Evolutionary conservation across 2,888 invertebrate species (phyloP).

Genomic region (Scrobipalpa atriplicella): DNA sequence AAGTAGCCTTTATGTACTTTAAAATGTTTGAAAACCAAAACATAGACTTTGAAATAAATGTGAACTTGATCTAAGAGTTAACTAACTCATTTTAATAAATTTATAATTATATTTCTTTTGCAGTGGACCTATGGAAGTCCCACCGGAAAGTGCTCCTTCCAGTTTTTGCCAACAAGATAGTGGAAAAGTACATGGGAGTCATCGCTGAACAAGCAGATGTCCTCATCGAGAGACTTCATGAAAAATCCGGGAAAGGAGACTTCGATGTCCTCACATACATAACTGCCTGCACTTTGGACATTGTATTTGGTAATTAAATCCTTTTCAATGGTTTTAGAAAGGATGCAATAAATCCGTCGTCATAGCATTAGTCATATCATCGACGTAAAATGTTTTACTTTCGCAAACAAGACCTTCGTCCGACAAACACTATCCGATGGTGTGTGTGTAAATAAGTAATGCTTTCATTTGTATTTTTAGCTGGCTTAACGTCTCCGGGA

Average conservation of each 20-base stretch:
- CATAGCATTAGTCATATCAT: neutral
- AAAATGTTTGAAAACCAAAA: too few species aligned
- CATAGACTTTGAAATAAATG: too few species aligned
- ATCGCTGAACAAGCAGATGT: constrained; percentile 82
- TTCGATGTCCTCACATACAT: constrained; percentile 81
- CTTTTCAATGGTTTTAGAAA: too few species aligned
- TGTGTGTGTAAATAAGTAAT: too few species aligned
- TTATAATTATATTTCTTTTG: neutral
- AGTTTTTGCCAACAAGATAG: constrained; percentile 85
- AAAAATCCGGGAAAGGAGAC: constrained; percentile 54
- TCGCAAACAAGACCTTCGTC: too few species aligned
- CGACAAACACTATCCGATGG: too few species aligned
- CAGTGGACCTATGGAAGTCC: constrained; percentile 83
- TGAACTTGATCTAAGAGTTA: too few species aligned
- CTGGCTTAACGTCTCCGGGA: too few species aligned
- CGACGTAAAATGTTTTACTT: neutral
- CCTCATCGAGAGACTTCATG: constrained; percentile 71
- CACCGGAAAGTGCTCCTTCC: constrained; percentile 85
- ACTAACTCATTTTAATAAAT: too few species aligned
- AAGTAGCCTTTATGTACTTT: too few species aligned
- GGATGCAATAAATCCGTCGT: too few species aligned
- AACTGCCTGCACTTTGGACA: constrained; percentile 83
- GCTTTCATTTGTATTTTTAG: too few species aligned
- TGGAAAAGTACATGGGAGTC: constrained; percentile 84
- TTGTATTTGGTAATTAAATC: constrained; percentile 81